phyloP scores from a whole-genome alignment of 2,888 invertebrate species.

The Biston betularia region DNA sequence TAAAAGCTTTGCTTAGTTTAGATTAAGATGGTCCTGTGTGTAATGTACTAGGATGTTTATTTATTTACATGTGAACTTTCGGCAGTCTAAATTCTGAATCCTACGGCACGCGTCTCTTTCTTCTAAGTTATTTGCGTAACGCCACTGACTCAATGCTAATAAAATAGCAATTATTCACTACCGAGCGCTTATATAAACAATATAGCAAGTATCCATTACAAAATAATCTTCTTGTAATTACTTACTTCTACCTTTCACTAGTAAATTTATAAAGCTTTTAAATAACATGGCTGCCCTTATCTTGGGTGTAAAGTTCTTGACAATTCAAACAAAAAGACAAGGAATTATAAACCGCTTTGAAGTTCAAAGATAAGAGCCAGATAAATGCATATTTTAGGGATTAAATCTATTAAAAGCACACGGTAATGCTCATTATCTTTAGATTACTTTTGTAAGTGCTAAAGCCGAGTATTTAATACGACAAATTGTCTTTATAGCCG shows the following conservation, averaged over 20 bases:
- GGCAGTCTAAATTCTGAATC: too few relatives aligned
- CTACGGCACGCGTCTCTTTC: too few relatives aligned
- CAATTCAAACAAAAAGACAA: slow-evolving; percentile 15
- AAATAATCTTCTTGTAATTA: not conserved
- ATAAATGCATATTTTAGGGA: slow-evolving; percentile 26
- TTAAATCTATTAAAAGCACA: slow-evolving; percentile 25
- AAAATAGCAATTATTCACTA: too few relatives aligned
- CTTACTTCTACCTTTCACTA: not conserved
- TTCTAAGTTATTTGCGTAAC: too few relatives aligned
- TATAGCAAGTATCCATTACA: not conserved
- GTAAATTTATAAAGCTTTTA: not conserved
- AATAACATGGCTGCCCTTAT: not conserved
- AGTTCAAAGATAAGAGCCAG: slow-evolving; percentile 23
- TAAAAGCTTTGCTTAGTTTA: too few relatives aligned
- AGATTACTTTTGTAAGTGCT: slow-evolving; percentile 29
- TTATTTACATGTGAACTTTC: too few relatives aligned
- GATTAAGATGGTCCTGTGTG: too few relatives aligned
- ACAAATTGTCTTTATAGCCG: slow-evolving; percentile 20
- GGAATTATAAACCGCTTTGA: slow-evolving; percentile 15
- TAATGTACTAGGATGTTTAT: too few relatives aligned
- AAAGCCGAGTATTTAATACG: slow-evolving; percentile 25
- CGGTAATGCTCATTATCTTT: slow-evolving; percentile 19
- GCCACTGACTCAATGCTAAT: too few relatives aligned
- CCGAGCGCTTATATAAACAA: too few relatives aligned
- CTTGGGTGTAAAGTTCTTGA: slow-evolving; percentile 16